Evolutionary conservation across 2,797 vertebrate genomes (phyloP), one percentile per base, ranked within the genome.

Genomic region (Lates japonicus): DNA sequence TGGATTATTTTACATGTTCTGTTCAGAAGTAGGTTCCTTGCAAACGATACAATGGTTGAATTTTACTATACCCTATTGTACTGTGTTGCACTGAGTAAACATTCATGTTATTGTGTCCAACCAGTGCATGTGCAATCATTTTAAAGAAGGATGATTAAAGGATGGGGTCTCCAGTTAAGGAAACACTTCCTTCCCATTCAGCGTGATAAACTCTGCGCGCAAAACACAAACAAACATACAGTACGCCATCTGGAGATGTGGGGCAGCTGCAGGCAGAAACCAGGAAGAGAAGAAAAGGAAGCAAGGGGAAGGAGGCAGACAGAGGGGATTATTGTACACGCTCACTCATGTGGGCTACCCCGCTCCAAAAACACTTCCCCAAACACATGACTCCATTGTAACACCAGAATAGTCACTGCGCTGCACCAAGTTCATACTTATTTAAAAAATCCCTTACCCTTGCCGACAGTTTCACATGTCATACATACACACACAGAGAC

Each of bases 261-360:
- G 81, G 71, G 83, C 90, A 93, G 93, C 94, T 92, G 91, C 82
- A 88, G 74, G 83, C 82, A 80, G 57, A 92, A 91, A 91, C 74
- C 89, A 88, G 91, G 89, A 92, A 93, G 84, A 84, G 61, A 59
- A 76, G 74, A 90, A 90, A 82, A 92, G 88, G 93, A 94, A 94
- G 90, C 39, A 7, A 84, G 69, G 81, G 82, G 69, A 90, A 87
- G 76, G 74, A 79, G 88, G 90, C 84, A 91, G 87, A 95, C 94
- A 94, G 90, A 94, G 86, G 81, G 89, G 88, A 94, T 91, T 89
- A 93, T 95, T 95, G 93, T 95, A 92, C 90, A 84, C 65, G 52
- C 82, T 91, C 85, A 68, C 91, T 92, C 91, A 92, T 93, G 90
- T 94, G 92, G 93, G 88, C 85, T 87, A 81, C 73, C 57, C 80